phyloP scores from a whole-genome alignment of 2,797 vertebrate species.

The Tympanoctomys barrerae region DNA sequence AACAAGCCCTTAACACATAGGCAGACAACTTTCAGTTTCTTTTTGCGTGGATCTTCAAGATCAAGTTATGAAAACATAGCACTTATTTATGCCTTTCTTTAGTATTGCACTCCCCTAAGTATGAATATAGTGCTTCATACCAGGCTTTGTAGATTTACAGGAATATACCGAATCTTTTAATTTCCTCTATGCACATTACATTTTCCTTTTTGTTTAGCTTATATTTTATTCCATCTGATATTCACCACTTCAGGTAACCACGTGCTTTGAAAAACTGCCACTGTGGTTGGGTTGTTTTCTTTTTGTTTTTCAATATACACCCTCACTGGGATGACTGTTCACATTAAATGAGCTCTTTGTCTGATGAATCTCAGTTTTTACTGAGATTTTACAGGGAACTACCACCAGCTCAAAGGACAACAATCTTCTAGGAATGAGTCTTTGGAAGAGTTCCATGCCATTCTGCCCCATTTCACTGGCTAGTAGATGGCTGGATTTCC shows the following conservation, averaged over 20 bases:
- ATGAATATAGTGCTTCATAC: fast-evolving
- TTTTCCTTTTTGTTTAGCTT: background rate
- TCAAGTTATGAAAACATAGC: background rate
- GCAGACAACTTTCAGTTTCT: background rate
- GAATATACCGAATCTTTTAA: background rate
- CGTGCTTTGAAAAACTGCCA: background rate
- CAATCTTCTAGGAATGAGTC: background rate
- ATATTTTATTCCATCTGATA: background rate
- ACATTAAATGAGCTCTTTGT: background rate
- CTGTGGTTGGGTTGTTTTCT: background rate
- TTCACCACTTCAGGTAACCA: background rate
- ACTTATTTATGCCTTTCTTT: background rate
- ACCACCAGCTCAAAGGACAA: background rate
- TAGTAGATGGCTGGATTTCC: background rate
- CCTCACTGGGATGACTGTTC: background rate
- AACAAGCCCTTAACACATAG: background rate
- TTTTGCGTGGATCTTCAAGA: background rate
- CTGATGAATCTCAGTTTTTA: background rate
- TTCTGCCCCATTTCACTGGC: background rate
- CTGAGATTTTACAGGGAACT: background rate
- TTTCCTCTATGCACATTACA: background rate
- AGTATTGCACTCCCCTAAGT: background rate
- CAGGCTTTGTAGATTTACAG: background rate
- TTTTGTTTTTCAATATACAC: background rate
- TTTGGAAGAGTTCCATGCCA: background rate